A percentile compares a stretch with the other conserved stretches of the same genome.
Evolutionary conservation across 2,113 vertebrate species (phyloP).

Genomic region (Xenopus tropicalis): UCB_Xtro_10.0 CM004445.2:65977501-65978000

Average conservation of each 20-base stretch:
- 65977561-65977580: slow-evolving; percentile 35
- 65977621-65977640: slow-evolving; percentile 38
- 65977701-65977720: slow-evolving; percentile 36
- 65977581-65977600: slow-evolving; percentile 36
- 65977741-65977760: slow-evolving; percentile 34
- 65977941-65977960: too few relatives aligned
- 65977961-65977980: too few relatives aligned
- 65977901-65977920: too few relatives aligned
- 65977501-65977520: slow-evolving; percentile 44
- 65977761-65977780: slow-evolving; percentile 19
- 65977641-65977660: slow-evolving; percentile 41
- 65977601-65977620: slow-evolving; percentile 37
- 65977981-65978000: too few relatives aligned
- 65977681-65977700: slow-evolving; percentile 45
- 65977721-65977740: slow-evolving; percentile 39
- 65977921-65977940: too few relatives aligned
- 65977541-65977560: slow-evolving; percentile 24
- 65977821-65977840: too few relatives aligned
- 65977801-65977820: too few relatives aligned
- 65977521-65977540: slow-evolving; percentile 24
- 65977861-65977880: too few relatives aligned
- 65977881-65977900: too few relatives aligned
- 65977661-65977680: slow-evolving; percentile 29
- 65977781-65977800: too few relatives aligned
- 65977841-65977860: too few relatives aligned